These are phyloP conservation scores for Myotis planiceps DNA, from an alignment of 2,797 vertebrate species.

Conservation along the genomic window DNA sequence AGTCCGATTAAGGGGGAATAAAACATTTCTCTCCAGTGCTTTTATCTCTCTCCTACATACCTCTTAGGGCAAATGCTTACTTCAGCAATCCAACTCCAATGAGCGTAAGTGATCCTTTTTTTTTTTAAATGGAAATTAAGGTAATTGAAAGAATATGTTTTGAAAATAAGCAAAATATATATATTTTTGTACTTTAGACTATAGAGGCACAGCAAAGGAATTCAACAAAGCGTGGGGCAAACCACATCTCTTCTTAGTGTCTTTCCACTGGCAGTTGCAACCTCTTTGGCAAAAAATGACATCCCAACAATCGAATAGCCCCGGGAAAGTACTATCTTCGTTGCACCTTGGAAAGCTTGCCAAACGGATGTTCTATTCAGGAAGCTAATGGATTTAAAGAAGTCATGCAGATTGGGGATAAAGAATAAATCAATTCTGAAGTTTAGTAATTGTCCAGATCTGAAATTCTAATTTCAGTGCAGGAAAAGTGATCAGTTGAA, in stretches of 20 bases:
- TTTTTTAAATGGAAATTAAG: conserved; percentile 69
- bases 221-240: background rate
- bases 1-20: conserved; percentile 62
- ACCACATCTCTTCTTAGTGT: conserved; percentile 6
- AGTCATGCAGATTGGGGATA: conserved; percentile 50
- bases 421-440: conserved; percentile 66
- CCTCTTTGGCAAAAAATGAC: conserved; percentile 26
- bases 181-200: background rate
- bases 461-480: conserved; percentile 51
- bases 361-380: conserved; percentile 73
- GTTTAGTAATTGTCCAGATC: conserved; percentile 52
- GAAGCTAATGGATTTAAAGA: conserved; percentile 73
- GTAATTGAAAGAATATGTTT: conserved; percentile 58
- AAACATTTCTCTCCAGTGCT: conserved; percentile 20
- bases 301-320: conserved; percentile 1
- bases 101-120: conserved; percentile 54
- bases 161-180: conserved; percentile 28
- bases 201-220: background rate
- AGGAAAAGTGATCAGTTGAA: background rate
- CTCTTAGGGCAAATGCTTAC: conserved; percentile 53
- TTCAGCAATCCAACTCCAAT: conserved; percentile 1
- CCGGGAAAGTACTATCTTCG: conserved; percentile 47
- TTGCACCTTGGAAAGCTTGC: conserved; percentile 62
- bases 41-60: background rate
- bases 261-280: background rate